Evolutionary conservation across 2,888 invertebrate genomes (phyloP).

Genomic region (Callosobruchus maculatus): DNA sequence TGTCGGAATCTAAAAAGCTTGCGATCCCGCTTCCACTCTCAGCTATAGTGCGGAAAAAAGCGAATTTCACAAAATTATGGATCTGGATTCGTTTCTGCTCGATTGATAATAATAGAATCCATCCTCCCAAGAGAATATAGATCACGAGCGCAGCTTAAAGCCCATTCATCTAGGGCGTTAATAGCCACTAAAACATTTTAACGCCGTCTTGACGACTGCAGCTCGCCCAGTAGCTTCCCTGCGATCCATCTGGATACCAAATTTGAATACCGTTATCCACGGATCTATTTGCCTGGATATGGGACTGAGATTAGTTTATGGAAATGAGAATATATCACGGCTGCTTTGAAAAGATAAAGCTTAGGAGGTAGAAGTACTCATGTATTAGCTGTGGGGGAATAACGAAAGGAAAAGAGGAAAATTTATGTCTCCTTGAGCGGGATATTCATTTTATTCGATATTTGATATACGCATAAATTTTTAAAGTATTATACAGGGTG

Average conservation of each 20-base stretch:
- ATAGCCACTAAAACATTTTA: neutral
- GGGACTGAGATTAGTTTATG: neutral
- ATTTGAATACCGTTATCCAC: neutral
- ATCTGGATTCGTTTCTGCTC: too few species aligned
- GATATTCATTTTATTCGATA: neutral
- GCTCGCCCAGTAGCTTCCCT: neutral
- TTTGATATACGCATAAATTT: too few species aligned
- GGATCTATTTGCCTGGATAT: neutral
- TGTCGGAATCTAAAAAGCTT: too few species aligned
- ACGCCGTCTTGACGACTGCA: neutral
- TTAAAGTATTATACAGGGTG: too few species aligned
- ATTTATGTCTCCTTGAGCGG: neutral
- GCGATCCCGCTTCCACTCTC: too few species aligned
- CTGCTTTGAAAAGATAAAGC: neutral
- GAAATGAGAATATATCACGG: neutral
- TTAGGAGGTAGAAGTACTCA: neutral
- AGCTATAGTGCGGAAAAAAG: too few species aligned
- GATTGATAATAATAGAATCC: too few species aligned
- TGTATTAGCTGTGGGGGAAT: neutral
- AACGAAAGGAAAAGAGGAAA: neutral
- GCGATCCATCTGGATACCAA: neutral
- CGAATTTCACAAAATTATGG: too few species aligned
- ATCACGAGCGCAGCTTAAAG: too few species aligned
- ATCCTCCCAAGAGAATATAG: too few species aligned
- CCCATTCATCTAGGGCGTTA: neutral